Evolutionary conservation across 2,888 invertebrate species (phyloP), one percentile per base, ranked within the genome.

Genomic region (Griposia aprilina): DNA sequence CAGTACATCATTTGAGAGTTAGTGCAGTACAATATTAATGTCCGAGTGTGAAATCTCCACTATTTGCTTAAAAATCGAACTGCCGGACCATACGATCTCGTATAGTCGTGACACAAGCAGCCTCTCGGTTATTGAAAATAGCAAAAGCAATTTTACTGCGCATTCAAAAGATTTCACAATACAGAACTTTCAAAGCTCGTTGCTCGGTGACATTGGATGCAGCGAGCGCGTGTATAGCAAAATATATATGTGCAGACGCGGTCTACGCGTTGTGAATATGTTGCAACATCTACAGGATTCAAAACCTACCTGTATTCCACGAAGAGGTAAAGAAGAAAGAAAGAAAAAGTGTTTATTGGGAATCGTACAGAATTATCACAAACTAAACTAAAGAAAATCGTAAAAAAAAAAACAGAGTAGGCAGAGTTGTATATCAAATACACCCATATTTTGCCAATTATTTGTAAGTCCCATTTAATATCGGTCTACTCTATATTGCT

Each of bases 111-210:
- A 10, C 4, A 23, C 23, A 52, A 68, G 68, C 36, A 17, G 11
- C 41, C 41, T 36, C 0, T 8, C 1, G 3, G 5, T 10, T 50
- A 80, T 50, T 50, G 48, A 41, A 76, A 26, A 23, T 26, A 2
- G 8, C 26, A 70, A 80, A 80, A 50, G 23, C 50, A 26, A 77
- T 59, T 69, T 59, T 13, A 57, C 48, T 26, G 26, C 23, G 6
- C 26, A 41, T 68, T 69, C 36, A 50, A 68, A 41, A 41, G 17
- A 80, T 68, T 69, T 50, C 26, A 80, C 55, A 36, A 57, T 30
- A 23, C 52, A 50, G 15, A 68, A 17, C 7, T 77, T 80, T 59
- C 57, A 23, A 55, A 36, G 11, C 20, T 17, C 0, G 11, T 23
- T 15, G 13, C 15, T 15, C 23, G 10, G 23, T 65, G 17, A 68